A percentile compares a stretch with the other conserved stretches of the same genome.
These are phyloP conservation scores for Calameuta idolon DNA, from an alignment of 2,888 invertebrate genomes.

Conservation along the genomic window DNA sequence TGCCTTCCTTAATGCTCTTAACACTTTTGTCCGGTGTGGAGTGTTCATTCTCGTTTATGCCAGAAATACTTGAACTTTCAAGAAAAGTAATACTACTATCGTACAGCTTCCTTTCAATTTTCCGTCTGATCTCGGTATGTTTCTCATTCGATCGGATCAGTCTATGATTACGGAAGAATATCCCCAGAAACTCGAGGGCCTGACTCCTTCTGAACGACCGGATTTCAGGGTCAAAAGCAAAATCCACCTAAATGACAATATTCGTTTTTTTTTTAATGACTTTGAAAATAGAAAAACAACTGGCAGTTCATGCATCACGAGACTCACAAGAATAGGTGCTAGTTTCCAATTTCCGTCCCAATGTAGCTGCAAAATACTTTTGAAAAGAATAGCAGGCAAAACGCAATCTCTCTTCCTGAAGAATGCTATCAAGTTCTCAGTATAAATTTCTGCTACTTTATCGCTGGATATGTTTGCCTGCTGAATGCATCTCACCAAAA, in stretches of 20 bases:
- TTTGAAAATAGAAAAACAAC: neutral
- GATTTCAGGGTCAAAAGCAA: constrained; percentile 72
- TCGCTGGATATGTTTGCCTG: constrained; percentile 61
- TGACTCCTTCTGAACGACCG: constrained; percentile 77
- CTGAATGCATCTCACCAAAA: constrained; percentile 74
- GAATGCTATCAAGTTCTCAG: constrained; percentile 71
- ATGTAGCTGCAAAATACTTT: constrained; percentile 73
- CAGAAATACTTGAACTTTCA: constrained; percentile 51
- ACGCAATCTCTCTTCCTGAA: constrained; percentile 75
- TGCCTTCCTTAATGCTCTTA: constrained; percentile 59
- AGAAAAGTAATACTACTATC: constrained; percentile 66
- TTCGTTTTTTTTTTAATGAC: neutral
- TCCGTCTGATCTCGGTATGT: constrained; percentile 58
- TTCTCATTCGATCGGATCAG: constrained; percentile 66
- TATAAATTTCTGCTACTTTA: constrained; percentile 69
- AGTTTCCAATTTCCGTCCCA: constrained; percentile 77
- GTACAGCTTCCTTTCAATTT: constrained; percentile 69
- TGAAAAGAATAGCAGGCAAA: constrained; percentile 76
- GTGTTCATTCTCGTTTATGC: constrained; percentile 58
- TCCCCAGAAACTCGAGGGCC: constrained; percentile 75
- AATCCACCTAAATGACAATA: constrained; percentile 59
- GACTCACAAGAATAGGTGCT: constrained; percentile 69
- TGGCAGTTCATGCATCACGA: neutral
- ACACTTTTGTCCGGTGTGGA: constrained; percentile 17
- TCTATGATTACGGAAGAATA: constrained; percentile 75